Percentiles rank a stretch among this genome's conserved stretches.
These are phyloP conservation scores for Chloroceryle amazona DNA, from an alignment of 2,797 vertebrate species.

Conservation along the genomic window DNA sequence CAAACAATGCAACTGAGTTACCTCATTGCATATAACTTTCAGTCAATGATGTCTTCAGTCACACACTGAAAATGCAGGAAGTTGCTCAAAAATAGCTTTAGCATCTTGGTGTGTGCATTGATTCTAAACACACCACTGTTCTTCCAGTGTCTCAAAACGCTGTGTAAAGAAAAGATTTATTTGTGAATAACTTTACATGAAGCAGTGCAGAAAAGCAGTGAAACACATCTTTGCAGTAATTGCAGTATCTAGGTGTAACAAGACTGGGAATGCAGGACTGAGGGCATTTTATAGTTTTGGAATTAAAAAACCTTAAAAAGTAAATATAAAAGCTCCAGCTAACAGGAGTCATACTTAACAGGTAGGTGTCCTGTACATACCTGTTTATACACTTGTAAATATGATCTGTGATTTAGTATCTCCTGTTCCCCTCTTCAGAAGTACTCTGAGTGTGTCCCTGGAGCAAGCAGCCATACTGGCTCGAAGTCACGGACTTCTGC, in stretches of 20 bases:
- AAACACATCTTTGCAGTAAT: not conserved
- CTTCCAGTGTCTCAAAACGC: not conserved
- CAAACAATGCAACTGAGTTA: not conserved
- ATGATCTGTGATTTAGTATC: not conserved
- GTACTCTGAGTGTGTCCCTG: slow-evolving; percentile 92
- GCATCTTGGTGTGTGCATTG: not conserved
- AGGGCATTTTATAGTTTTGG: not conserved
- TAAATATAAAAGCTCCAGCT: not conserved
- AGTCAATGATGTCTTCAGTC: not conserved
- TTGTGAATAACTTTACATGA: not conserved
- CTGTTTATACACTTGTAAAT: not conserved
- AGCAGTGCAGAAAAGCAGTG: not conserved
- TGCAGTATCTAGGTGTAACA: not conserved
- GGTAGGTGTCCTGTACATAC: not conserved
- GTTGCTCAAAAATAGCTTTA: not conserved
- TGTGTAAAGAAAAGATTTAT: not conserved
- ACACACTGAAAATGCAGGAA: not conserved
- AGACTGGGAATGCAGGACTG: not conserved
- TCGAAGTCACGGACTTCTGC: slow-evolving; percentile 93
- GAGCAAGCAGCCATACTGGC: slow-evolving; percentile 94
- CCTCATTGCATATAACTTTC: not conserved
- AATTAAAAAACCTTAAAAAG: not conserved
- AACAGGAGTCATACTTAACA: not conserved
- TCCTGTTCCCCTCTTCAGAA: slow-evolving; percentile 77
- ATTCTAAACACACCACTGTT: not conserved